These are phyloP conservation scores for Ianthella basta DNA, from an alignment of 37 sponge, comb jelly and placozoan species.

Conservation along the genomic window DNA sequence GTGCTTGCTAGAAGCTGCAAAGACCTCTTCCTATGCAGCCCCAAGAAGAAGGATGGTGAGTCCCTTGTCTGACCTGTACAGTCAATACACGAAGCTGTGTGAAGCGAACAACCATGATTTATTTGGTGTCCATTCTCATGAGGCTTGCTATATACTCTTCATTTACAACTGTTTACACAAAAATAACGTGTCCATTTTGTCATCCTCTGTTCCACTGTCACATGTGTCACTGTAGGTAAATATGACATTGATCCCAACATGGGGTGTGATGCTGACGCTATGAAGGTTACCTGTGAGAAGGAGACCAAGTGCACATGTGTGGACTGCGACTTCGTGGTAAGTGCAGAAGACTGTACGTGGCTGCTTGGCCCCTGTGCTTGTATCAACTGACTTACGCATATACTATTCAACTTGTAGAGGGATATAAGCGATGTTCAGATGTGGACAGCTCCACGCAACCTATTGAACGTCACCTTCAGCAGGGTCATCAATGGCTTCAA, in stretches of 20 bases:
- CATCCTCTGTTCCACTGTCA: neutral
- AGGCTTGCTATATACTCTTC: too few relatives aligned
- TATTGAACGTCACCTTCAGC: neutral
- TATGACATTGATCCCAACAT: constrained; percentile 78
- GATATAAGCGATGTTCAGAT: neutral
- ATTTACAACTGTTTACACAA: too few relatives aligned
- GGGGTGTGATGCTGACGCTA: constrained; percentile 61
- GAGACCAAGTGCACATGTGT: constrained; percentile 73
- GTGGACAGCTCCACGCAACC: neutral
- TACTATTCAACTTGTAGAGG: neutral
- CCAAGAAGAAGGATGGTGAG: constrained; percentile 55
- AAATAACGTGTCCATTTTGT: neutral
- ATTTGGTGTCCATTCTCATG: too few relatives aligned
- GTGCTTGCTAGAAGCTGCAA: constrained; percentile 67
- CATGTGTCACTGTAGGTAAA: neutral
- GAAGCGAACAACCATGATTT: too few relatives aligned
- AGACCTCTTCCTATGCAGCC: constrained; percentile 77
- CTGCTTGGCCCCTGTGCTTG: neutral
- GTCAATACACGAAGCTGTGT: too few relatives aligned
- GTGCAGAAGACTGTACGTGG: neutral
- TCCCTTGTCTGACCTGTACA: too few relatives aligned
- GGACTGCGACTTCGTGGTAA: constrained; percentile 31
- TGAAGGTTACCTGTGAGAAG: constrained; percentile 61
- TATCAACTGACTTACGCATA: neutral
- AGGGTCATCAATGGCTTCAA: neutral